phyloP scores from a whole-genome alignment of 2,888 invertebrate species.

The Pilophorus perplexus region DNA sequence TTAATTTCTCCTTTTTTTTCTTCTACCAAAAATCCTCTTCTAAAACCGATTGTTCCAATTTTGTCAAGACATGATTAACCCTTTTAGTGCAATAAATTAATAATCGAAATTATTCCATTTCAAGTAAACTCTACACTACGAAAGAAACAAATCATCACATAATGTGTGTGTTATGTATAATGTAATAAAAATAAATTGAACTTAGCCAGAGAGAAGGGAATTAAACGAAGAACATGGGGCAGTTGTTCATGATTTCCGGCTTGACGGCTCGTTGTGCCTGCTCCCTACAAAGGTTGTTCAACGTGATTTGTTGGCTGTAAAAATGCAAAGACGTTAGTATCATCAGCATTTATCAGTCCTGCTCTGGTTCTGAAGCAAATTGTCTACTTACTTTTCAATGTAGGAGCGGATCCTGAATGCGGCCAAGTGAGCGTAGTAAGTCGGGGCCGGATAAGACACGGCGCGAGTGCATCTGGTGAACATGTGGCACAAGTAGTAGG shows the following conservation, averaged over 20 bases:
- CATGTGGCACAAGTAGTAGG: slow-evolving; percentile 81
- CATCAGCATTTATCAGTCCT: not conserved
- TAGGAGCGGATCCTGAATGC: slow-evolving; percentile 66
- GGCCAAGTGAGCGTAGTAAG: slow-evolving; percentile 84
- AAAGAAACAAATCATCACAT: too few species aligned
- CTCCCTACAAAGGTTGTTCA: slow-evolving; percentile 37
- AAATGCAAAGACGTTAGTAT: not conserved
- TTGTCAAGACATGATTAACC: too few species aligned
- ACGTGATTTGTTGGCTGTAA: slow-evolving; percentile 1
- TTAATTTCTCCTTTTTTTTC: too few species aligned
- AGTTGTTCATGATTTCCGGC: slow-evolving; percentile 32
- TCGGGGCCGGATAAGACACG: slow-evolving; percentile 83
- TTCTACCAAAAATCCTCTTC: too few species aligned
- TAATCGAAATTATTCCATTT: too few species aligned
- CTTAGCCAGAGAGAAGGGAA: too few species aligned
- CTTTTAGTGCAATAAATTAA: too few species aligned
- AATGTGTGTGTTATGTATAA: too few species aligned
- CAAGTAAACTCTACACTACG: too few species aligned
- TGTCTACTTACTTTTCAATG: slow-evolving; percentile 50
- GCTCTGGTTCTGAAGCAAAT: not conserved
- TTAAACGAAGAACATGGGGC: slow-evolving; percentile 46
- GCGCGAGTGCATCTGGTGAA: slow-evolving; percentile 79
- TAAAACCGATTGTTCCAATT: too few species aligned
- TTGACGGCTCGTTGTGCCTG: slow-evolving; percentile 28
- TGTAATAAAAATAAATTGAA: too few species aligned